phyloP scores from a whole-genome alignment of 2,888 invertebrate genomes.

The Eupeodes luniger region DNA sequence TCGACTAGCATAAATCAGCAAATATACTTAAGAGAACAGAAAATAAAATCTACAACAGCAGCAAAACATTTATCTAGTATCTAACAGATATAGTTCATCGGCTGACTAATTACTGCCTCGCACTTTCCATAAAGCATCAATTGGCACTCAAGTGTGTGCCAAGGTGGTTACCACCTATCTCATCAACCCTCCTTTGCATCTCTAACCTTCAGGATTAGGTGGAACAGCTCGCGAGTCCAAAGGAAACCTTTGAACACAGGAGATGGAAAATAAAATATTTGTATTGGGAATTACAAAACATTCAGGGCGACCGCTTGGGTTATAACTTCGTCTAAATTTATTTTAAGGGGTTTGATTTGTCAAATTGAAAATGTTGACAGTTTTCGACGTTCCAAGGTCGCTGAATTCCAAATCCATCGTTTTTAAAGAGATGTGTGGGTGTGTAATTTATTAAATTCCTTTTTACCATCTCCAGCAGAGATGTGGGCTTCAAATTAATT shows the following conservation, averaged over 20 bases:
- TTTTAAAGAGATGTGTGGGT: no score
- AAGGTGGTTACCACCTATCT: conserved; percentile 74
- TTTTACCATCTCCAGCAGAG: no score
- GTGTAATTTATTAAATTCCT: no score
- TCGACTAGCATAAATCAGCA: conserved; percentile 72
- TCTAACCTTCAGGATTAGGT: not conserved
- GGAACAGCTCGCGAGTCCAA: conserved; percentile 46
- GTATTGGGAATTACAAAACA: conserved; percentile 58
- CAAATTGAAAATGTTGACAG: no score
- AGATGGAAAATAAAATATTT: conserved; percentile 51
- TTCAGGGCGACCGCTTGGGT: not conserved
- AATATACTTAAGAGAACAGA: conserved; percentile 70
- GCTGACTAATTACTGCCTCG: conserved; percentile 76
- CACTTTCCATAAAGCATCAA: conserved; percentile 76
- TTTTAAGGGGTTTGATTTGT: no score
- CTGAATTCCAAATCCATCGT: no score
- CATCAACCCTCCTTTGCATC: conserved; percentile 51
- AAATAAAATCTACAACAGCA: conserved; percentile 65
- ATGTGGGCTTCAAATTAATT: no score
- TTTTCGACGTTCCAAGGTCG: no score
- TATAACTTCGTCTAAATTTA: no score
- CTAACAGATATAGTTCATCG: conserved; percentile 75
- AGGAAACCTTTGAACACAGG: conserved; percentile 56
- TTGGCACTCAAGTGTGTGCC: conserved; percentile 76
- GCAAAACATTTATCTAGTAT: conserved; percentile 74